These are phyloP conservation scores for Galagoides demidoff DNA, from an alignment of 2,797 vertebrate species.

Conservation along the genomic window DNA sequence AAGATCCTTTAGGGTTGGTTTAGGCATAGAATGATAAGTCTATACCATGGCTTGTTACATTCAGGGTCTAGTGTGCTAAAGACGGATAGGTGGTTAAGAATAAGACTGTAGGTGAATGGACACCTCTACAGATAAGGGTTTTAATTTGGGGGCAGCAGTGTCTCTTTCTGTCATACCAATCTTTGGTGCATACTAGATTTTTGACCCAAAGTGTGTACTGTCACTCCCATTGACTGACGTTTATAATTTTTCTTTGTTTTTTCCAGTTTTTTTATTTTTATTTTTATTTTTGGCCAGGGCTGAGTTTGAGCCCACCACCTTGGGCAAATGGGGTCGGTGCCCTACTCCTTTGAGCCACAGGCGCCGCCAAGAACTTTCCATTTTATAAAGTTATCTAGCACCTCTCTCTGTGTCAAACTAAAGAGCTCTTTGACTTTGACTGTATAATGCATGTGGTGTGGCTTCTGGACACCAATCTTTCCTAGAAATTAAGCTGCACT, in stretches of 20 bases:
- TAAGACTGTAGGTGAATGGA: not conserved
- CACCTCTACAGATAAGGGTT: no score
- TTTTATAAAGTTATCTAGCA: constrained; percentile 65
- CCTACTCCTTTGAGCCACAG: no score
- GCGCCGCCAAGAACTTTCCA: not conserved
- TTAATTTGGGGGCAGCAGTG: not conserved
- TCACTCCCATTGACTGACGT: constrained; percentile 53
- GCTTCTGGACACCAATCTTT: constrained; percentile 37
- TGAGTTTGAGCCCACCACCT: no score
- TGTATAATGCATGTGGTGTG: constrained; percentile 57
- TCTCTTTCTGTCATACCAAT: not conserved
- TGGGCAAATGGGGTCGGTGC: no score
- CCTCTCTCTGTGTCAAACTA: constrained; percentile 73
- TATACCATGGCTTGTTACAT: not conserved
- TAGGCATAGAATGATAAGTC: not conserved
- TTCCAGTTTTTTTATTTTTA: no score
- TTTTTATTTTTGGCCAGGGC: no score
- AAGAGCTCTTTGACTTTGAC: constrained; percentile 71
- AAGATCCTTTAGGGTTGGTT: not conserved
- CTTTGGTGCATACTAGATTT: constrained; percentile 13
- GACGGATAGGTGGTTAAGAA: no score
- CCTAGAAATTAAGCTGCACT: constrained; percentile 66
- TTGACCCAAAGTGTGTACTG: not conserved
- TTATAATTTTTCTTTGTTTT: constrained; percentile 27
- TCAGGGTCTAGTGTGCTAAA: not conserved